Conservation (phyloP, 2,888 invertebrate species). For the Eupithecia pulchellata region DNA sequence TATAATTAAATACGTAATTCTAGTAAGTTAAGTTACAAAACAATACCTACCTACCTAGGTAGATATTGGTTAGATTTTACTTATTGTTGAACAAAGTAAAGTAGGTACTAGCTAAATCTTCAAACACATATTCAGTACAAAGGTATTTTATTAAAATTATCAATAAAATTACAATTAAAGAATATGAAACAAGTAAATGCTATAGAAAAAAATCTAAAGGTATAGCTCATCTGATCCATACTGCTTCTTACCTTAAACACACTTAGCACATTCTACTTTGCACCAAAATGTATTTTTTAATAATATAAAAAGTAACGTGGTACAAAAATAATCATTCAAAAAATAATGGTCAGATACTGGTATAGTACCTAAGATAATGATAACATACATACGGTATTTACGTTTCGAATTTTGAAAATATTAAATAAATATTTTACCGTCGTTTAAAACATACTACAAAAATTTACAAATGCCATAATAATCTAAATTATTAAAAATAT, state of each 20-base stretch:
- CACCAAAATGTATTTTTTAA: neutral
- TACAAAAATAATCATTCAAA: neutral
- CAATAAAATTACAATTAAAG: neutral
- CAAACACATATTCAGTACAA: neutral
- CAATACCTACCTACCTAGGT: too few species aligned
- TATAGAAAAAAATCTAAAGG: too few species aligned
- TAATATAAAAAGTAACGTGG: neutral
- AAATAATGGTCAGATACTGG: neutral
- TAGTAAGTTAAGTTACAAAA: neutral
- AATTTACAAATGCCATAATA: neutral
- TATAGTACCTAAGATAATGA: too few species aligned
- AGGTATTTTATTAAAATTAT: neutral
- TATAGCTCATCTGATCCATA: too few species aligned
- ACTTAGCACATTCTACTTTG: neutral
- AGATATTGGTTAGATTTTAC: neutral
- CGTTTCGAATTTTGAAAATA: neutral
- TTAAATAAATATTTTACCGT: neutral
- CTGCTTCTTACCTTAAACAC: too few species aligned
- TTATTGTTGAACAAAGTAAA: neutral
- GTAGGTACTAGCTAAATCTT: neutral
- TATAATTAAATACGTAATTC: neutral
- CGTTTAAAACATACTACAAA: neutral
- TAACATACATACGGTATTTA: too few species aligned
- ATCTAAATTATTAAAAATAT: neutral
- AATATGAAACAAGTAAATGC: too few species aligned